A percentile compares a stretch with the other conserved stretches of the same genome.
Evolutionary conservation across 2,888 invertebrate species (phyloP).

Genomic region (Morpho deidamia): DNA sequence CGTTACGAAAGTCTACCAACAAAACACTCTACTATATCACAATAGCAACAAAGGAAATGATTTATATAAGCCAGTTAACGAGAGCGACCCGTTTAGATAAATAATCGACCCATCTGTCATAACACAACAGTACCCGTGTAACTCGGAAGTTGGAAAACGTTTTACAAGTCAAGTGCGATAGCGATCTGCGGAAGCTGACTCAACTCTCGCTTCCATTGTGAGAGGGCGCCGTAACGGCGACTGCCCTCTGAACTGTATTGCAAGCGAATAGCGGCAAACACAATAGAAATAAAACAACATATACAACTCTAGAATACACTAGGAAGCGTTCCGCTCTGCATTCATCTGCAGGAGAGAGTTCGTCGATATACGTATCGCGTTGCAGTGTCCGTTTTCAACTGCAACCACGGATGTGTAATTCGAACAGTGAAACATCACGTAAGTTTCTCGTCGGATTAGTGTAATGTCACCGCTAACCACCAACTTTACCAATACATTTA

Average conservation of each 20-base stretch:
- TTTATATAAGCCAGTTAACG: no score
- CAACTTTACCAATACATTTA: conserved; percentile 21
- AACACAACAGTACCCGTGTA: conserved; percentile 23
- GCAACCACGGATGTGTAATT: conserved; percentile 66
- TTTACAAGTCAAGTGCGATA: conserved; percentile 51
- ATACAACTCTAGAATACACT: conserved; percentile 43
- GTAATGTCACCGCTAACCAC: conserved; percentile 47
- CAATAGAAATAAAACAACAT: conserved; percentile 42
- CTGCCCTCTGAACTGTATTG: conserved; percentile 62
- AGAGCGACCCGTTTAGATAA: not conserved
- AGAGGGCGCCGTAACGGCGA: conserved; percentile 48
- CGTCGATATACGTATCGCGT: conserved; percentile 50
- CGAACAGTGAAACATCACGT: conserved; percentile 40
- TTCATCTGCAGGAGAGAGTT: conserved; percentile 67
- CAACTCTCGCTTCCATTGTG: conserved; percentile 69
- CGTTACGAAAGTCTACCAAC: no score
- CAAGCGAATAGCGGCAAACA: conserved; percentile 41
- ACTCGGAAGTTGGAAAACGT: conserved; percentile 48
- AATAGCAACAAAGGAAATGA: no score
- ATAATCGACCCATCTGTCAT: not conserved
- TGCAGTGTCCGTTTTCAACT: conserved; percentile 62
- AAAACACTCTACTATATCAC: no score
- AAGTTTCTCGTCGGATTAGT: conserved; percentile 34
- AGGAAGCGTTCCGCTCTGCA: conserved; percentile 75
- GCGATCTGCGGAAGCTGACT: conserved; percentile 56